Conservation (phyloP, 2,113 vertebrate genomes). For the Sapajus apella region DNA sequence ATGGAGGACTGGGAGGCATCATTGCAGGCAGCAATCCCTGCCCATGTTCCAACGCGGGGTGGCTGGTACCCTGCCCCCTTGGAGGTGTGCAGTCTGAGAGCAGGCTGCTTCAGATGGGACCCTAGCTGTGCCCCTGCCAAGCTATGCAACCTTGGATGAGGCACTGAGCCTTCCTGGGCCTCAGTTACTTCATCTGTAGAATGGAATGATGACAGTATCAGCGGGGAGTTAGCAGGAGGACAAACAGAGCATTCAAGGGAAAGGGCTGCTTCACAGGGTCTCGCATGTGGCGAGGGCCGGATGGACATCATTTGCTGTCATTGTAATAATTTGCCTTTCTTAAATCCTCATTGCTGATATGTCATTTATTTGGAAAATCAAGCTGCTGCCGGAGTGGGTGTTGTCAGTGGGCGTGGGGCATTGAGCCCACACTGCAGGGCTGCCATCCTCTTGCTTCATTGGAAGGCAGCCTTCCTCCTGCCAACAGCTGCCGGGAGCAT, state of each 20-base stretch:
- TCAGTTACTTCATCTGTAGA: background rate
- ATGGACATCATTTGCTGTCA: fast-evolving
- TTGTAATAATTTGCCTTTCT: fast-evolving
- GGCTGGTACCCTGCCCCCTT: background rate
- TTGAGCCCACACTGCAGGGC: fast-evolving
- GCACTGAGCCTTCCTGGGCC: background rate
- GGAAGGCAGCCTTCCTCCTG: background rate
- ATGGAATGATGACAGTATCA: fast-evolving
- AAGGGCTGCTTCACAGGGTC: background rate
- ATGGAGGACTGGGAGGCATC: background rate
- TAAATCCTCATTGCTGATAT: fast-evolving
- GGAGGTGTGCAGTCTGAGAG: background rate
- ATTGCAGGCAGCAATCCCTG: background rate
- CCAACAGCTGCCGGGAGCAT: fast-evolving
- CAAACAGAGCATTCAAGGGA: fast-evolving
- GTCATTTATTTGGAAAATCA: background rate
- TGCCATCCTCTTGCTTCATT: fast-evolving
- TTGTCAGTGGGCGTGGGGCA: fast-evolving
- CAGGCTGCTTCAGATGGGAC: background rate
- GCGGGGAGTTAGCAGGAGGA: background rate
- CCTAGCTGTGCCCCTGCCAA: background rate
- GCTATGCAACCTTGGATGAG: background rate
- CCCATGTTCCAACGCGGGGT: too few species aligned
- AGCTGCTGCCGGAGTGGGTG: fast-evolving
- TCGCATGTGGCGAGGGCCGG: fast-evolving